Evolutionary conservation across 2,888 invertebrate genomes (phyloP), one percentile per base, ranked within the genome.

Genomic region (Clivina fossor): DNA sequence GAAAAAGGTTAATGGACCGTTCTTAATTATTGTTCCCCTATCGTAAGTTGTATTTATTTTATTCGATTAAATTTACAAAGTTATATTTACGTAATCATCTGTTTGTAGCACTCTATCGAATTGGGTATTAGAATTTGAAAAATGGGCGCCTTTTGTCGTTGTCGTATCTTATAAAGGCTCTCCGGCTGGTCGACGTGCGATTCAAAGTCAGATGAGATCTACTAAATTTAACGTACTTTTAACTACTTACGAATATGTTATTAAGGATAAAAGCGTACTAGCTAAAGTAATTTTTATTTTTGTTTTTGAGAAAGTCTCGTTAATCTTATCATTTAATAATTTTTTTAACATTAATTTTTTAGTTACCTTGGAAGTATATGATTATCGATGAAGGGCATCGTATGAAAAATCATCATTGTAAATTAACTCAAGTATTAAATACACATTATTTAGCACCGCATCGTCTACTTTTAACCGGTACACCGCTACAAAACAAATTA

Each of bases 351-450:
- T 33, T 49, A 40, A 16, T 13, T 47, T 56, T n/a, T 28, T 64
- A 87, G 85, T 77, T 93, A 20, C 92, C 91, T 62, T 99, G 99
- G 97, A 98, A 98, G 74, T 99, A 98, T 76, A 99, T 99, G 98
- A 99, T 99, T 61, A 99, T 99, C 67, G 99, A 99, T 75, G 99
- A 99, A 76, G 99, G 99, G 53, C 99, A 99, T 77, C 86, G 99
- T 62, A 99, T 99, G 98, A 99, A 99, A 80, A 99, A 99, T 77
- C 99, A 99, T 76, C 98, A 99, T 74, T 99, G 98, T 78, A 99
- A 99, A 75, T 79, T 99, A 65, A 99, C 99, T 0, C 93, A 96
- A 75, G 93, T 93, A 24, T 79, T 99, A 50, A 99, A 99, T 75
- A 96, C 96, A 5, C 94, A 96, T 76, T 98, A 98, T 77, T 81